Percentiles rank a stretch among this genome's conserved stretches.
Evolutionary conservation across 2,797 vertebrate genomes (phyloP).

Genomic region (Dermochelys coriacea): DNA sequence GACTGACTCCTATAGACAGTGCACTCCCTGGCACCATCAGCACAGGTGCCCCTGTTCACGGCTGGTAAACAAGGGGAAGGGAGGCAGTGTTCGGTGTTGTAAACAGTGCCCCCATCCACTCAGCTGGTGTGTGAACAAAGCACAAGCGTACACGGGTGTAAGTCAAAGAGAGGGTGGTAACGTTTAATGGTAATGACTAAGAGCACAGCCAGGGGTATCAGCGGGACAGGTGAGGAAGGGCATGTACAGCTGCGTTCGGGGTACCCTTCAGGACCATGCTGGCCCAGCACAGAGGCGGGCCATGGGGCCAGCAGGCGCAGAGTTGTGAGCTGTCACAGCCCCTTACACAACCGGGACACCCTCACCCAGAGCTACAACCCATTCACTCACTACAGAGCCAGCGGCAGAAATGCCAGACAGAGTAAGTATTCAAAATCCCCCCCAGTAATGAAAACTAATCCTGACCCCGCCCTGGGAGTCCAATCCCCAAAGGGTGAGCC

Average conservation of each 20-base stretch:
- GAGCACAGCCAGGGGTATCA: slow-evolving; percentile 32
- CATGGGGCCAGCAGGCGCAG: neutral
- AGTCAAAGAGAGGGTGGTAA: slow-evolving; percentile 59
- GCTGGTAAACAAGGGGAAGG: neutral
- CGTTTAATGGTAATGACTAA: slow-evolving; percentile 69
- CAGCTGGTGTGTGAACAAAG: neutral
- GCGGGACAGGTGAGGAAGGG: neutral
- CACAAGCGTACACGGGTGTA: slow-evolving; percentile 24
- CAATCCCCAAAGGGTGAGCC: neutral
- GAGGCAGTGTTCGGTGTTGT: neutral
- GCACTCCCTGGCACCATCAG: neutral
- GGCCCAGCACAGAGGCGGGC: neutral
- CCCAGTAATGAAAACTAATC: slow-evolving; percentile 72
- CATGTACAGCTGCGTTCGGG: neutral
- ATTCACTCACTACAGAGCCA: neutral
- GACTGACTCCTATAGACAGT: no score
- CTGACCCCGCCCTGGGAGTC: slow-evolving; percentile 54
- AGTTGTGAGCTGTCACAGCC: neutral
- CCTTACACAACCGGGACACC: neutral
- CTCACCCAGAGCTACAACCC: neutral
- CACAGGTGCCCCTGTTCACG: neutral
- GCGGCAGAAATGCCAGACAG: neutral
- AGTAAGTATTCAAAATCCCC: neutral
- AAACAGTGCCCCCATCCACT: no score
- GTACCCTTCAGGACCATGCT: neutral